These are phyloP conservation scores for Phataginus tetradactyla DNA, from an alignment of 2,797 vertebrate genomes.

Conservation along the genomic window DNA sequence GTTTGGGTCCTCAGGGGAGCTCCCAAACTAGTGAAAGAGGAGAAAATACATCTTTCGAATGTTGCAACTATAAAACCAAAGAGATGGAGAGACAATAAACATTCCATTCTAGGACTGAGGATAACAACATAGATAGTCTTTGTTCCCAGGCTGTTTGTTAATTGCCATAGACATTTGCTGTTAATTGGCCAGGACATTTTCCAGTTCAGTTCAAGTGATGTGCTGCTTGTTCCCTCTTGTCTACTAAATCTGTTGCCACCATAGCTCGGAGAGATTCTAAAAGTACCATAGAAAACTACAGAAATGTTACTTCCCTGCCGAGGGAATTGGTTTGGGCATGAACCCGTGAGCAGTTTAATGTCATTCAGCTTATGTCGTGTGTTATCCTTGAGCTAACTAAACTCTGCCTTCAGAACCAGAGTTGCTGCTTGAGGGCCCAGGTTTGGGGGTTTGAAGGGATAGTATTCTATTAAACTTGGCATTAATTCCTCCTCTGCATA, in stretches of 20 bases:
- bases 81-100: constrained; percentile 67
- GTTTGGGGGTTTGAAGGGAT: not conserved
- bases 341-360: constrained; percentile 70
- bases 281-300: constrained; percentile 66
- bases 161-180: constrained; percentile 77
- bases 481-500: not conserved
- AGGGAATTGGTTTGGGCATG: constrained; percentile 71
- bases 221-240: constrained; percentile 72
- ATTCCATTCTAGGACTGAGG: constrained; percentile 43
- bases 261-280: constrained; percentile 77
- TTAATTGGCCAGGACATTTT: constrained; percentile 80
- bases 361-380: constrained; percentile 62
- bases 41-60: constrained; percentile 67
- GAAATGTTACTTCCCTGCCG: constrained; percentile 74
- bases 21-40: constrained; percentile 52
- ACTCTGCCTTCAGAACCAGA: constrained; percentile 53
- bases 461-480: constrained; percentile 48
- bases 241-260: constrained; percentile 75
- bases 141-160: constrained; percentile 78
- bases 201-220: constrained; percentile 77
- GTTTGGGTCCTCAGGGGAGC: constrained; percentile 18
- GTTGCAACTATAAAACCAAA: constrained; percentile 70
- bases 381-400: constrained; percentile 63
- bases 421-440: not conserved
- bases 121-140: constrained; percentile 60